Evolutionary conservation across 2,888 invertebrate genomes (phyloP).

Genomic region (Drosophila fulvimacula): DNA sequence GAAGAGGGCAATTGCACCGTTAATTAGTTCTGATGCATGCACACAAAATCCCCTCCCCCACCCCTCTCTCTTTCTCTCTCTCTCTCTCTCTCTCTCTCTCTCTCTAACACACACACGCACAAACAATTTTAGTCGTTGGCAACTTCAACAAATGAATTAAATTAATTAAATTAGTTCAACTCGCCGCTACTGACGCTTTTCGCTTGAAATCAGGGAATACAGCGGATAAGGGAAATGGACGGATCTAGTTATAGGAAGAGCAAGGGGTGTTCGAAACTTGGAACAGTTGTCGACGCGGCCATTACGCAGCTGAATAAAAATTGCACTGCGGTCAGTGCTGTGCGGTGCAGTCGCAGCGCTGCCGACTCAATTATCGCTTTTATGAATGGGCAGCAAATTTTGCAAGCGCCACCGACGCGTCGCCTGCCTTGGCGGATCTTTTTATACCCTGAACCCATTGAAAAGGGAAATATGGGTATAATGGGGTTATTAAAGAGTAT

Average conservation of each 20-base stretch:
- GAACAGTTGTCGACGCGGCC: slow-evolving; percentile 48
- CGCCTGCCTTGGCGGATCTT: slow-evolving; percentile 43
- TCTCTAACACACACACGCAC: background rate
- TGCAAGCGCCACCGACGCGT: slow-evolving; percentile 52
- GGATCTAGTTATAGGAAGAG: background rate
- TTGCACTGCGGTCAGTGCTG: slow-evolving; percentile 52
- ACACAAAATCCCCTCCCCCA: background rate
- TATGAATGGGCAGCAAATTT: slow-evolving; percentile 73
- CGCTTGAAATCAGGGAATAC: slow-evolving; percentile 9
- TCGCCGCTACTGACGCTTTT: slow-evolving; percentile 50
- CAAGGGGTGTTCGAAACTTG: background rate
- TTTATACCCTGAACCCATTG: too few relatives aligned
- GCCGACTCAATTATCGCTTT: slow-evolving; percentile 74
- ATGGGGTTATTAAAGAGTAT: too few relatives aligned
- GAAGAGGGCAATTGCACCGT: slow-evolving; percentile 68
- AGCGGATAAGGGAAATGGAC: slow-evolving; percentile 9
- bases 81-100: background rate
- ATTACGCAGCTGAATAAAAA: slow-evolving; percentile 61
- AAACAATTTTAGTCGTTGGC: slow-evolving; percentile 41
- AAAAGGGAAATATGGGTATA: background rate
- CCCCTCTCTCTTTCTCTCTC: background rate
- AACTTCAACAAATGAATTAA: slow-evolving; percentile 74
- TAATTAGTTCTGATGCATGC: slow-evolving; percentile 65
- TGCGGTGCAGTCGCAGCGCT: slow-evolving; percentile 25
- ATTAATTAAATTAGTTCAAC: slow-evolving; percentile 78